A percentile compares a stretch with the other conserved stretches of the same genome.
These are phyloP conservation scores for Acleris laterana DNA, from an alignment of 2,888 invertebrate species.

Conservation along the genomic window DNA sequence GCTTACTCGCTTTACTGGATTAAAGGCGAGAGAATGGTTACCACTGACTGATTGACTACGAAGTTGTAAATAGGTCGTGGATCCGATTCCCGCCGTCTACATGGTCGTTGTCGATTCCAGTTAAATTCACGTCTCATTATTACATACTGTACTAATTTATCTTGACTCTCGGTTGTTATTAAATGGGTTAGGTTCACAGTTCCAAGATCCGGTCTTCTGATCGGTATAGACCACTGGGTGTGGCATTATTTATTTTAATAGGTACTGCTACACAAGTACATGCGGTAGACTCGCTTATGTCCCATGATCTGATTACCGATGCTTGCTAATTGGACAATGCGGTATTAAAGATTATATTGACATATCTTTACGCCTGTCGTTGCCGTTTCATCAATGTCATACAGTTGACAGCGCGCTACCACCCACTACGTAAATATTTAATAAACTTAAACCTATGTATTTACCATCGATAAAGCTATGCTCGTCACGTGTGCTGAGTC, in stretches of 20 bases:
- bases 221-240: too few species aligned
- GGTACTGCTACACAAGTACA: background rate
- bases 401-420: conserved; percentile 11
- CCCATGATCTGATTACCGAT: background rate
- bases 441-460: conserved; percentile 4
- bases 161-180: too few species aligned
- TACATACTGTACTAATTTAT: too few species aligned
- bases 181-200: too few species aligned
- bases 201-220: too few species aligned
- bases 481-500: background rate
- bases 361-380: conserved; percentile 14
- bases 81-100: too few species aligned
- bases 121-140: too few species aligned
- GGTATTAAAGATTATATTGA: conserved; percentile 15
- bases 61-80: too few species aligned
- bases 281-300: background rate
- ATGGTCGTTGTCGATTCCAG: too few species aligned
- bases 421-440: conserved; percentile 16
- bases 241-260: too few species aligned
- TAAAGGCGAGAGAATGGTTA: too few species aligned
- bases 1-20: background rate
- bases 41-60: too few species aligned
- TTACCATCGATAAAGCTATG: background rate
- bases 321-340: conserved; percentile 12
- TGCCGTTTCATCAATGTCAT: conserved; percentile 11